A percentile compares a stretch with the other conserved stretches of the same genome.
Evolutionary conservation across 1,140 invertebrate species (phyloP).

Genomic region (Aphidius gifuensis): DNA sequence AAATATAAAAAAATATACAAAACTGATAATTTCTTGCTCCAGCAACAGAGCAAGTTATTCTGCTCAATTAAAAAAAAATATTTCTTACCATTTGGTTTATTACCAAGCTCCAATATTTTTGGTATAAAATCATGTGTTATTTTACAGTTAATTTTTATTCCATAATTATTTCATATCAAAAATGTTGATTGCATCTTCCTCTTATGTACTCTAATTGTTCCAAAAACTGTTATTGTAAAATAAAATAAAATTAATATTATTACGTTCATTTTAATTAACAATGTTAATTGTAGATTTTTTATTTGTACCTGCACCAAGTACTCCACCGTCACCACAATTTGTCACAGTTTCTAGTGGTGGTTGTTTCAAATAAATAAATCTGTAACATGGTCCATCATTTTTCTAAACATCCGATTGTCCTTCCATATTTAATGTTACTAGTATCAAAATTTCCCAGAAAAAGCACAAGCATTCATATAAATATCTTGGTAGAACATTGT

Average conservation of each 20-base stretch:
- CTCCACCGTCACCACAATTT: conserved; percentile 67
- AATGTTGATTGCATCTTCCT: conserved; percentile 66
- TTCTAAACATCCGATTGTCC: conserved; percentile 96
- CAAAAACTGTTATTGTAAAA: conserved; percentile 64
- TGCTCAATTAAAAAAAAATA: not conserved
- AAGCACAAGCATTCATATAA: conserved; percentile 91
- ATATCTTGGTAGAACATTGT: conserved; percentile 94
- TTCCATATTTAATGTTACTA: conserved; percentile 91
- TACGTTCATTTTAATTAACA: conserved; percentile 13
- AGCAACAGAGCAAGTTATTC: too few relatives aligned
- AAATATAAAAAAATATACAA: conserved; percentile 35
- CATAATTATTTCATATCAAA: conserved; percentile 51
- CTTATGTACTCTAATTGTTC: conserved; percentile 78
- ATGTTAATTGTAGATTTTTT: not conserved
- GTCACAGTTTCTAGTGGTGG: too few relatives aligned
- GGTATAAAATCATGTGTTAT: too few relatives aligned
- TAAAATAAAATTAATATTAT: conserved; percentile 19
- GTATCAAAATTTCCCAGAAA: conserved; percentile 75
- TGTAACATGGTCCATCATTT: conserved; percentile 74
- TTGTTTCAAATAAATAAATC: conserved; percentile 54
- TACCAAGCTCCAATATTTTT: too few relatives aligned
- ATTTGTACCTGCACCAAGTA: conserved; percentile 76
- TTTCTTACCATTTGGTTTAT: too few relatives aligned
- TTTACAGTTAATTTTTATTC: conserved; percentile 30
- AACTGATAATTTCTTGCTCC: too few relatives aligned